Evolutionary conservation across 2,888 invertebrate genomes (phyloP).

Genomic region (Tachina lurida): DNA sequence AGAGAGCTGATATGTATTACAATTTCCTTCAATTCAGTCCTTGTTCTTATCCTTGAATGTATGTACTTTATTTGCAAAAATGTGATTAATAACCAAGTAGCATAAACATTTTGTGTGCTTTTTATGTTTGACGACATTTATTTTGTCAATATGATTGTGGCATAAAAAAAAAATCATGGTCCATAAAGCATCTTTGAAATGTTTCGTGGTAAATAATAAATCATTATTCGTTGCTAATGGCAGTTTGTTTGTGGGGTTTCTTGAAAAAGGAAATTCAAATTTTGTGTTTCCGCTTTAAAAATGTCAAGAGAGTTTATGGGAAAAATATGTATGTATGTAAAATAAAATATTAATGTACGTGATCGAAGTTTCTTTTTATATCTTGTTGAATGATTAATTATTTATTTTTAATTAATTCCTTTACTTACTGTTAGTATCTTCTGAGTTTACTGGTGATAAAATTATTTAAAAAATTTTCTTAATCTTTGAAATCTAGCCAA

Average conservation of each 20-base stretch:
- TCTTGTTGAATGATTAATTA: background rate
- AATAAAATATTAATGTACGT: constrained; percentile 8
- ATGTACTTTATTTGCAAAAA: constrained; percentile 21
- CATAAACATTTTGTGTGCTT: constrained; percentile 33
- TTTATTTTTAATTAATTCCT: background rate
- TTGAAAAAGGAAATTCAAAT: constrained; percentile 58
- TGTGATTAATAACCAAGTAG: constrained; percentile 65
- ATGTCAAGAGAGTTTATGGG: background rate
- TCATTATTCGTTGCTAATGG: constrained; percentile 46
- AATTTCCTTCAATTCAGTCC: constrained; percentile 15
- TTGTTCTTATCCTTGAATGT: background rate
- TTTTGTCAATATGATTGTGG: constrained; percentile 62
- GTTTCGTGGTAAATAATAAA: constrained; percentile 62
- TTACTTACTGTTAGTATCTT: background rate
- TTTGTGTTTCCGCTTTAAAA: constrained; percentile 61
- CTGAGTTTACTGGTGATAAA: too few species aligned
- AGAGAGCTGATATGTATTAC: background rate
- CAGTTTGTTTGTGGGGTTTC: background rate
- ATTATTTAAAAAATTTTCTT: too few species aligned
- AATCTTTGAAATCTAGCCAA: too few species aligned
- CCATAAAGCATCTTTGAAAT: constrained; percentile 63
- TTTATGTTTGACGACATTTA: constrained; percentile 30
- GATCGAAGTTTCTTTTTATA: background rate
- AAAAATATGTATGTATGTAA: background rate
- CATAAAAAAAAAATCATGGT: constrained; percentile 39